phyloP scores from a whole-genome alignment of 2,113 vertebrate species.

The Urocynchramus pylzowi region DNA sequence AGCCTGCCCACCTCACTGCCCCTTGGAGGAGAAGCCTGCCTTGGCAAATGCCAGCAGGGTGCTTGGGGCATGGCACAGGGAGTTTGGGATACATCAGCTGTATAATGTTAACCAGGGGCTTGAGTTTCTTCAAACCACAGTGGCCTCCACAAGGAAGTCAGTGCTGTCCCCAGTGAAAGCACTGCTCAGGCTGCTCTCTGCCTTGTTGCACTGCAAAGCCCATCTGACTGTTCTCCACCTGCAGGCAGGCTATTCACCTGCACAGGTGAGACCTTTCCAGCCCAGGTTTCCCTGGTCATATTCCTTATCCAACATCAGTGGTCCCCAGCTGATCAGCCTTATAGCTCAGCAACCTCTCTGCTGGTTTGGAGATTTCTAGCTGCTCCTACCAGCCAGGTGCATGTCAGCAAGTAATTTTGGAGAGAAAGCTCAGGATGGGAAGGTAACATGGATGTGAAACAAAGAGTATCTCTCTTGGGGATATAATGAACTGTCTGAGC shows the following conservation, averaged over 20 bases:
- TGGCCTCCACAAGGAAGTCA: background rate
- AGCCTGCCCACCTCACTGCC: background rate
- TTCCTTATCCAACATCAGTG: background rate
- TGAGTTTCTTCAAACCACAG: background rate
- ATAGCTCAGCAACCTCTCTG: background rate
- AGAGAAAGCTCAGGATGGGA: background rate
- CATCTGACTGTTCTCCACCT: background rate
- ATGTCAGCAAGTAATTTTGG: background rate
- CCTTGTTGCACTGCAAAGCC: background rate
- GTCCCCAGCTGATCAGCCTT: background rate
- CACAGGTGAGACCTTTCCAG: background rate
- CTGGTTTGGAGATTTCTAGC: background rate
- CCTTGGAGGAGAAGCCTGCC: background rate
- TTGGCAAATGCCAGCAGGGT: background rate
- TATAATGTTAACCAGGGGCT: background rate
- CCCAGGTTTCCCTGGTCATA: background rate
- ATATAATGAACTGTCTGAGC: background rate
- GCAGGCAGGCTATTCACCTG: background rate
- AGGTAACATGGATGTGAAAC: background rate
- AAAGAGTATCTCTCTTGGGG: background rate
- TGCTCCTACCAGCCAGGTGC: background rate
- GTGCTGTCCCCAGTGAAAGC: background rate
- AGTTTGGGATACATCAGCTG: background rate
- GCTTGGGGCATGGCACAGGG: background rate
- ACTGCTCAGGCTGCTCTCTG: background rate